Percentiles rank a stretch among this genome's conserved stretches.
These are phyloP conservation scores for Tiliacea citrago DNA, from an alignment of 2,888 invertebrate genomes.

Conservation along the genomic window DNA sequence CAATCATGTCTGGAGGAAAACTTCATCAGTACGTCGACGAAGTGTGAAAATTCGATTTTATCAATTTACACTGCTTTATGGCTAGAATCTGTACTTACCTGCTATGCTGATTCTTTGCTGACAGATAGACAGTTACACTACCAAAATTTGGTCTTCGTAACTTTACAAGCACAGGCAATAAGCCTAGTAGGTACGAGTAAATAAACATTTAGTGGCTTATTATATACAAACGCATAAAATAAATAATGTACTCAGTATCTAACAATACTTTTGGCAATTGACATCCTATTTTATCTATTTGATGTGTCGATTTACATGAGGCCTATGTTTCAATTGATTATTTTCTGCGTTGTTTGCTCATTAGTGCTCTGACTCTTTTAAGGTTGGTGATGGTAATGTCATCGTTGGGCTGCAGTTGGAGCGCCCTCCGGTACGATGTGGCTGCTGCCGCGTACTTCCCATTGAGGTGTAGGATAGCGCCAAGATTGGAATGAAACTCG, in stretches of 20 bases:
- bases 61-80: conserved; percentile 45
- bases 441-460: conserved; percentile 97
- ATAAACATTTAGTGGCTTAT: conserved; percentile 53
- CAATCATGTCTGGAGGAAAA: conserved; percentile 46
- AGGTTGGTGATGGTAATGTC: conserved; percentile 97
- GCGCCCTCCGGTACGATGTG: conserved; percentile 95
- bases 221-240: conserved; percentile 68
- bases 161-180: conserved; percentile 60
- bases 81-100: conserved; percentile 39
- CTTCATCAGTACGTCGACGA: conserved; percentile 36
- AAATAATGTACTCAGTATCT: conserved; percentile 68
- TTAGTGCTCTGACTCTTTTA: conserved; percentile 88
- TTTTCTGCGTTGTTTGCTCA: conserved; percentile 83
- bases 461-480: conserved; percentile 98
- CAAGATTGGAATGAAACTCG: conserved; percentile 97
- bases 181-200: conserved; percentile 46
- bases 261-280: conserved; percentile 86
- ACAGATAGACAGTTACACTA: conserved; percentile 51
- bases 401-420: conserved; percentile 97
- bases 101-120: conserved; percentile 30
- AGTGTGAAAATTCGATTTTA: conserved; percentile 50
- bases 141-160: conserved; percentile 56
- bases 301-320: conserved; percentile 62
- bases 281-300: conserved; percentile 78
- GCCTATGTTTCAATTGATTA: conserved; percentile 65